Base-by-base conservation (phyloP, 1,140 invertebrate species). In the Brachionus rubens region DNA sequence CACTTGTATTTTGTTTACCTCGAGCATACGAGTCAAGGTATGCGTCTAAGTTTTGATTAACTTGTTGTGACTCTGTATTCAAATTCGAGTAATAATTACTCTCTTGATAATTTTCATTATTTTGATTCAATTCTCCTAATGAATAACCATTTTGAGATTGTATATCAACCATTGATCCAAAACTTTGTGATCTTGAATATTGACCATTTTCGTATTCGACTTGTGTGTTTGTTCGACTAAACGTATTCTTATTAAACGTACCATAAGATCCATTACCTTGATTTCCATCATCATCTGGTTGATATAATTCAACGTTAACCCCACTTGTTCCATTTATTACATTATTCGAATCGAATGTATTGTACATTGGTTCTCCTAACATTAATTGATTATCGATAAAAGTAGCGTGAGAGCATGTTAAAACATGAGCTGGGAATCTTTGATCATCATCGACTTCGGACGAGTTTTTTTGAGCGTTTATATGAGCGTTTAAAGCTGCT, bases 331-430 rank as follows among this genome's bases (percentile, higher is more conserved):
- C 47, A 50, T 50, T 50, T 2, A 19, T 46, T 30, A 36, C 47
- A n/a, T 41, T 21, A 33, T 24, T 50, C 4, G 7, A 30, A 9
- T 48, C 68, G 50, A 33, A 40, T 1, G 43, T 48, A 12, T 72
- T 54, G 33, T 72, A 72, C 40, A 43, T 65, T 10, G 59, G 36
- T 19, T 54, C 68, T 14, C 68, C 68, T 2, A 72, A 26, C 14
- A 72, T 19, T 46, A 72, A 50, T 28, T 72, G 68, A 36, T 72
- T 72, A 30, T 72, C 68, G 7, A 72, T 41, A 50, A 72, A 72
- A 36, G 36, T 72, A 9, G 68, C 46, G 33, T 72, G 46, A 14
- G 30, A 40, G 19, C 30, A 72, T 1, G 68, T 33, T 19, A 72
- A 36, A 33, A 72, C 68, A 72, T 72, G 68, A 16, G 68, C n/a